These are phyloP conservation scores for Phyllostomus discolor DNA, from an alignment of 2,113 vertebrate genomes.

Conservation along the genomic window DNA sequence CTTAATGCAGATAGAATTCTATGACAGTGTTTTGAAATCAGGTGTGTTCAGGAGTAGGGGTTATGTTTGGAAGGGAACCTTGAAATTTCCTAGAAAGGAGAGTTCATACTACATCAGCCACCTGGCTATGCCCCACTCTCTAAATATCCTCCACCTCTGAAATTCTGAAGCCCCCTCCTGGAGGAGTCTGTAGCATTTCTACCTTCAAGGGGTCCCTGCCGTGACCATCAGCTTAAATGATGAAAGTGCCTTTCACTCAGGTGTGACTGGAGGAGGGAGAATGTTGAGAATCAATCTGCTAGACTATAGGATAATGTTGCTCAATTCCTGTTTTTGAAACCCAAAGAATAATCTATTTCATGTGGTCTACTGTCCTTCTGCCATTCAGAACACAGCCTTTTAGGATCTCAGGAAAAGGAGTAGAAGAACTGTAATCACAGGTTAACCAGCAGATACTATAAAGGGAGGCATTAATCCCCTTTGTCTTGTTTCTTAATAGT, in stretches of 20 bases:
- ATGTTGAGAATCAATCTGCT: background rate
- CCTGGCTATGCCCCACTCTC: background rate
- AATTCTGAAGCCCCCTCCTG: background rate
- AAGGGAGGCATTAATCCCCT: background rate
- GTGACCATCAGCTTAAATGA: background rate
- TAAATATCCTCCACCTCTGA: too few relatives aligned
- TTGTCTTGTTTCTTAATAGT: background rate
- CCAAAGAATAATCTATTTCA: background rate
- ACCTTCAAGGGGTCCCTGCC: background rate
- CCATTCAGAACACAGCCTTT: background rate
- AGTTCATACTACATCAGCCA: background rate
- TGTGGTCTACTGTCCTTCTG: background rate
- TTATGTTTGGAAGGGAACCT: background rate
- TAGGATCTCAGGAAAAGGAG: background rate
- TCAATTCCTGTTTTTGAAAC: background rate
- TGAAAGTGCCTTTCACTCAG: background rate
- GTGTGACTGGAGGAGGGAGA: background rate
- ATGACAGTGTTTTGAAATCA: background rate
- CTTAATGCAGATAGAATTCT: background rate
- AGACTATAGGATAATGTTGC: background rate
- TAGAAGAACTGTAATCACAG: background rate
- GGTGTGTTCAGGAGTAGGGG: background rate
- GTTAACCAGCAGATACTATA: background rate
- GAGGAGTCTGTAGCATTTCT: background rate
- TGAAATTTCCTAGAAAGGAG: background rate